Percentiles rank a stretch among this genome's conserved stretches.
phyloP scores from a whole-genome alignment of 2,113 vertebrate genomes.

The Geococcyx californianus region DNA sequence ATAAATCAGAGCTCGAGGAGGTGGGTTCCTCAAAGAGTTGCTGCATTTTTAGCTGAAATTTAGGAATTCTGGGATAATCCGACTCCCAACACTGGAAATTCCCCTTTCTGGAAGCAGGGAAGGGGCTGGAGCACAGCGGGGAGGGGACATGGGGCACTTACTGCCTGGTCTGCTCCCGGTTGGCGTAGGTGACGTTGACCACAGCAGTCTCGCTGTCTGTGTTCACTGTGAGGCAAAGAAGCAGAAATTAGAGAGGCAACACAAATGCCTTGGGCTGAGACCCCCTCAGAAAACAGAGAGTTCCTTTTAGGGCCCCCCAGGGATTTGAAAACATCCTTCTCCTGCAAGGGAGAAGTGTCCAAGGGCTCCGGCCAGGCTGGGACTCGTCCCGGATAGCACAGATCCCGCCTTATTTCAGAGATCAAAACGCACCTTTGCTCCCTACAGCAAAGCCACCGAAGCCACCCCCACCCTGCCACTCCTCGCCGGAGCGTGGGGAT shows the following conservation, averaged over 20 bases:
- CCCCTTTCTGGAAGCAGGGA: rapidly evolving
- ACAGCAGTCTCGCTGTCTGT: conserved; percentile 94
- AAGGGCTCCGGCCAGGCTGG: background rate
- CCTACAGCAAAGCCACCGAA: background rate
- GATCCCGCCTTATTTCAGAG: background rate
- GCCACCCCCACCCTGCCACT: background rate
- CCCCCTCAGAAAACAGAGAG: rapidly evolving
- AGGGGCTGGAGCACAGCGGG: background rate
- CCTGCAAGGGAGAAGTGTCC: background rate
- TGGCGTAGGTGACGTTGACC: conserved; percentile 93
- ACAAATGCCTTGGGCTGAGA: rapidly evolving
- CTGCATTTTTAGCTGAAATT: background rate
- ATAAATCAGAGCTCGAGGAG: rapidly evolving
- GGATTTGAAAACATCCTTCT: background rate
- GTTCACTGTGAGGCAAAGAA: conserved; percentile 80
- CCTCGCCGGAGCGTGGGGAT: rapidly evolving
- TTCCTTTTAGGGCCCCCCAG: rapidly evolving
- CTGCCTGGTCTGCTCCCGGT: conserved; percentile 92
- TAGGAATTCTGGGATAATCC: background rate
- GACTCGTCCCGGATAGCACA: background rate
- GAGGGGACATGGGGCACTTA: conserved; percentile 67
- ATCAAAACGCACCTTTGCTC: rapidly evolving
- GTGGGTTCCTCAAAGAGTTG: too few species aligned
- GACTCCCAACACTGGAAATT: background rate
- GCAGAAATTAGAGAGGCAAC: background rate